Evolutionary conservation across 1,140 invertebrate species (phyloP).

Genomic region (Hirudo medicinalis): DNA sequence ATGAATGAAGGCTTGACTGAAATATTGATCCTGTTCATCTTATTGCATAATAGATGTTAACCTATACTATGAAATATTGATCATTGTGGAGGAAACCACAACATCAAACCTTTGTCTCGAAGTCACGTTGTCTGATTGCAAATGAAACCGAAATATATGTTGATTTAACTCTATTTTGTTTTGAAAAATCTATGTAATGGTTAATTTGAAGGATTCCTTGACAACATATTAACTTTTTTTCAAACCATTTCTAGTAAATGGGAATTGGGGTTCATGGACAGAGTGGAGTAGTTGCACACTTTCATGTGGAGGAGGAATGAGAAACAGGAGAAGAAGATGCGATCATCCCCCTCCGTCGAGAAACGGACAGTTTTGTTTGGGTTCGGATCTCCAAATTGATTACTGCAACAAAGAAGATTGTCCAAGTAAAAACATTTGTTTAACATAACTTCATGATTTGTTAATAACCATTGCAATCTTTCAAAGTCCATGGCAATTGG

Average conservation of each 20-base stretch:
- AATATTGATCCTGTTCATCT: too few relatives aligned
- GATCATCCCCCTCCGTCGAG: conserved; percentile 27
- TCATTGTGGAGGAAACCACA: too few relatives aligned
- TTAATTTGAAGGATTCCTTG: too few relatives aligned
- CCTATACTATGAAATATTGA: too few relatives aligned
- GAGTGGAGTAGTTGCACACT: conserved; percentile 33
- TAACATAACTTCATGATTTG: background rate
- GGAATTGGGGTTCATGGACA: conserved; percentile 34
- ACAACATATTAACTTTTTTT: too few relatives aligned
- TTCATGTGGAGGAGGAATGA: conserved; percentile 32
- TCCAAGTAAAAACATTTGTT: conserved; percentile 29
- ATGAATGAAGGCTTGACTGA: too few relatives aligned
- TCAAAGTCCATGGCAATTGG: conserved; percentile 38
- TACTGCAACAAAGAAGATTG: conserved; percentile 37
- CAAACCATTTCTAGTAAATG: conserved; percentile 28
- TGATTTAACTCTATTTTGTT: too few relatives aligned
- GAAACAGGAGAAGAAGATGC: conserved; percentile 29
- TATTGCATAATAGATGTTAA: too few relatives aligned
- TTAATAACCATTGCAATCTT: background rate
- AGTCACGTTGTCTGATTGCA: too few relatives aligned
- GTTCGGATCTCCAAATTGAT: conserved; percentile 30
- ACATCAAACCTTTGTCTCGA: too few relatives aligned
- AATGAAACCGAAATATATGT: too few relatives aligned
- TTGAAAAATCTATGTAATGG: too few relatives aligned
- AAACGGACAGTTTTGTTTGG: conserved; percentile 31